Percentiles rank a stretch among this genome's conserved stretches.
Conservation (phyloP, 2,888 invertebrate genomes). For the Cantharis nigra region DNA sequence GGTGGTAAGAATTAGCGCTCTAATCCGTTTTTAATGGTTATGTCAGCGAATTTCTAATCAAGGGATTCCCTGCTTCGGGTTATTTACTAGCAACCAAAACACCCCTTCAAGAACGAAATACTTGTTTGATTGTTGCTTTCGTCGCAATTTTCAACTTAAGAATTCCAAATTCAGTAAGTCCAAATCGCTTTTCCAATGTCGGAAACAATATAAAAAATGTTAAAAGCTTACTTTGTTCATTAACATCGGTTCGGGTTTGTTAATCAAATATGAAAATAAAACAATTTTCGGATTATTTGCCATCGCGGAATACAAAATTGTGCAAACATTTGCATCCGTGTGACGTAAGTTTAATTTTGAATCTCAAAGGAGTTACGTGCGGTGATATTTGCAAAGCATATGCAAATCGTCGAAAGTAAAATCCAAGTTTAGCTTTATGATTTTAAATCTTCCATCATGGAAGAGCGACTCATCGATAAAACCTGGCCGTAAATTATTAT, state of each 20-base stretch:
- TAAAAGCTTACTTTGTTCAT: not conserved
- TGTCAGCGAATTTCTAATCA: slow-evolving; percentile 45
- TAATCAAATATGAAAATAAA: not conserved
- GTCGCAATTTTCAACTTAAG: slow-evolving; percentile 1
- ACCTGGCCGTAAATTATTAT: not conserved
- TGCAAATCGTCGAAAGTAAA: slow-evolving; percentile 2
- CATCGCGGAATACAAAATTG: not conserved
- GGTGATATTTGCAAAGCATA: not conserved
- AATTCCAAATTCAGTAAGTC: not conserved
- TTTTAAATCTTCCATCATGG: not conserved
- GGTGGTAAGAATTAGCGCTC: slow-evolving; percentile 39
- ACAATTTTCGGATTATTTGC: not conserved
- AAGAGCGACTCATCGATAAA: not conserved
- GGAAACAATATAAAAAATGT: too few relatives aligned
- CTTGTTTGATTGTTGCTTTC: slow-evolving; percentile 23
- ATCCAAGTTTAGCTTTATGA: not conserved
- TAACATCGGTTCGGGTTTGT: not conserved
- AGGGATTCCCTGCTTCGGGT: slow-evolving; percentile 35
- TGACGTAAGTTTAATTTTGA: slow-evolving; percentile 13
- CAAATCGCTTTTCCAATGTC: not conserved
- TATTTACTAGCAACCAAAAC: slow-evolving; percentile 28
- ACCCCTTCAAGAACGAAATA: slow-evolving; percentile 22
- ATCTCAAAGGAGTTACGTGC: slow-evolving; percentile 2
- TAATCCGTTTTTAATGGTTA: slow-evolving; percentile 45
- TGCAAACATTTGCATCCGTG: slow-evolving; percentile 9